A percentile compares a stretch with the other conserved stretches of the same genome.
These are phyloP conservation scores for Drosophila fuyamai DNA, from an alignment of 1,140 invertebrate species.

Conservation along the genomic window DNA sequence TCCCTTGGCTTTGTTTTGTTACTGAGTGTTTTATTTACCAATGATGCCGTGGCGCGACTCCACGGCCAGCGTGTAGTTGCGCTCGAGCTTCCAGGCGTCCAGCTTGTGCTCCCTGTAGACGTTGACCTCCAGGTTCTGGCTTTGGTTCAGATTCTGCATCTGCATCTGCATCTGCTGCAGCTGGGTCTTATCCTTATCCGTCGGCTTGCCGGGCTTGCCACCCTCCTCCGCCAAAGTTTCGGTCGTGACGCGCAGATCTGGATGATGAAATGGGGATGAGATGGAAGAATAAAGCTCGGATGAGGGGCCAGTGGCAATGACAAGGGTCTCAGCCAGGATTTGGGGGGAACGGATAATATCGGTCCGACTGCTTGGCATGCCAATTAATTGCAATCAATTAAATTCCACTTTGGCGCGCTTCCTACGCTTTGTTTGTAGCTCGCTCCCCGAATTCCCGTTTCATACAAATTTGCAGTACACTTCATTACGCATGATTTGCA, in stretches of 20 bases:
- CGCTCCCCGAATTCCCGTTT: constrained; percentile 11
- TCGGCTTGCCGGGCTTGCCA: constrained; percentile 26
- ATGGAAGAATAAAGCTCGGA: neutral
- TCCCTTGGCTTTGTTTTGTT: no score
- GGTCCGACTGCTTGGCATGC: constrained; percentile 26
- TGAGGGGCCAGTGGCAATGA: constrained; percentile 10
- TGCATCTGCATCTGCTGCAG: constrained; percentile 37
- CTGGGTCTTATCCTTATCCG: constrained; percentile 28
- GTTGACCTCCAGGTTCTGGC: constrained; percentile 30
- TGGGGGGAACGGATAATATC: neutral
- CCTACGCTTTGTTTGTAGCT: constrained; percentile 20
- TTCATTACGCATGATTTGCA: constrained; percentile 80
- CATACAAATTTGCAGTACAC: constrained; percentile 72
- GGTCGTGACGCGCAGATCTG: constrained; percentile 80
- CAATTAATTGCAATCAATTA: constrained; percentile 81
- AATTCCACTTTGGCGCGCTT: constrained; percentile 49
- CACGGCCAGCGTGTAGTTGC: constrained; percentile 76
- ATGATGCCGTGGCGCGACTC: constrained; percentile 82
- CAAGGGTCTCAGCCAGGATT: constrained; percentile 6
- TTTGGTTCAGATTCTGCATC: constrained; percentile 5
- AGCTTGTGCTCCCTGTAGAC: constrained; percentile 67
- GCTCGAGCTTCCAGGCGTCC: constrained; percentile 71
- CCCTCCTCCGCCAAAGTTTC: constrained; percentile 52
- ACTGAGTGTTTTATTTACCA: constrained; percentile 32
- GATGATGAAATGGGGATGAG: neutral